phyloP scores from a whole-genome alignment of 2,113 vertebrate species.

The Oxygymnocypris stewartii region DNA sequence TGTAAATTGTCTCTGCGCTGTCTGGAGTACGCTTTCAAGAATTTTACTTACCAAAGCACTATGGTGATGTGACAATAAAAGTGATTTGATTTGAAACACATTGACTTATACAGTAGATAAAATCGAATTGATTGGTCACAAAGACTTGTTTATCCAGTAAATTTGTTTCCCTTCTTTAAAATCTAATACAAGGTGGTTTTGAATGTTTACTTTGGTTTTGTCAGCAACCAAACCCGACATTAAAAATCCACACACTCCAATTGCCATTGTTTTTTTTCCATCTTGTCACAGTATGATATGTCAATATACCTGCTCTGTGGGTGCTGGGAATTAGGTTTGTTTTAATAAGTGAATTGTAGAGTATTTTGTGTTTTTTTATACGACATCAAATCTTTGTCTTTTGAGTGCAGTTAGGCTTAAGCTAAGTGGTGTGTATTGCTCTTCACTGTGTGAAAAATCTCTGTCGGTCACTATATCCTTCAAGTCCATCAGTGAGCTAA shows the following conservation, averaged over 20 bases:
- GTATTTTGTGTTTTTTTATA: neutral
- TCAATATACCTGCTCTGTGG: neutral
- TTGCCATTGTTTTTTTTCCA: neutral
- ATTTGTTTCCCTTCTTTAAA: neutral
- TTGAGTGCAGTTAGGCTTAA: neutral
- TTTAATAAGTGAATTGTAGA: neutral
- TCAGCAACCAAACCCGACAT: neutral
- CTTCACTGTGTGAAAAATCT: neutral
- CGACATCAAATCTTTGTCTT: neutral
- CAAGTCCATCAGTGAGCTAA: slow-evolving; percentile 28
- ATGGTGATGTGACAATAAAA: no score
- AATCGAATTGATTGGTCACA: neutral
- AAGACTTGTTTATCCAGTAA: neutral
- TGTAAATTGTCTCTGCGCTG: no score
- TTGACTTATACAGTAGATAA: neutral
- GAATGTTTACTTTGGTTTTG: neutral
- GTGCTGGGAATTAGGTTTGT: neutral
- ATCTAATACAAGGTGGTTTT: neutral
- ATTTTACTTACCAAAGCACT: no score
- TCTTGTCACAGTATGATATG: neutral
- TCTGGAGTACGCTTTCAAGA: no score
- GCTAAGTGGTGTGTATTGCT: neutral
- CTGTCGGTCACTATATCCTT: slow-evolving; percentile 45
- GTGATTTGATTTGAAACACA: neutral
- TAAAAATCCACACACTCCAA: neutral